Conservation (phyloP, 2,888 invertebrate species). For the Drosophila tripunctata region DNA sequence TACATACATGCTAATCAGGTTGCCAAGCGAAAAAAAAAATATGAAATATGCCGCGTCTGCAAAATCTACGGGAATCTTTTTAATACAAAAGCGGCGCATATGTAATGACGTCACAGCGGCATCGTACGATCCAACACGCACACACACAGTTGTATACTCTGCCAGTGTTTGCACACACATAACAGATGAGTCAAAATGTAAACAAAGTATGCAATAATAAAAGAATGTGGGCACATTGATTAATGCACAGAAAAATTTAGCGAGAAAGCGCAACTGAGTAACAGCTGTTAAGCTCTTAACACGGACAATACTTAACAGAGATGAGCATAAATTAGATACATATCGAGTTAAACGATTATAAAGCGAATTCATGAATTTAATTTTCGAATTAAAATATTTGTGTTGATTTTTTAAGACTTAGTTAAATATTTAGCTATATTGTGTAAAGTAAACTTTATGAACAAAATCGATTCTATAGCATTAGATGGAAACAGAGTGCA, state of each 20-base stretch:
- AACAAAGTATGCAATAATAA: constrained; percentile 27
- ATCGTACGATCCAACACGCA: constrained; percentile 43
- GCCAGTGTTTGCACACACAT: constrained; percentile 16
- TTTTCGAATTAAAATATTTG: too few species aligned
- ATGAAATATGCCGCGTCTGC: constrained; percentile 8
- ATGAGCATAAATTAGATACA: too few species aligned
- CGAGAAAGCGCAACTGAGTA: constrained; percentile 21
- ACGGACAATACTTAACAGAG: too few species aligned
- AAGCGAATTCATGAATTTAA: too few species aligned
- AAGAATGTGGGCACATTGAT: constrained; percentile 9
- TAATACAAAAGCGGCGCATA: not conserved
- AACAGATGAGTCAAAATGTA: constrained; percentile 30
- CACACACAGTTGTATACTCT: not conserved
- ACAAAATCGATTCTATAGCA: too few species aligned
- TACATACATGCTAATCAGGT: constrained; percentile 32
- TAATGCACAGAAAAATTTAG: not conserved
- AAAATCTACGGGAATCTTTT: constrained; percentile 17
- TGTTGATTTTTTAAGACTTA: too few species aligned
- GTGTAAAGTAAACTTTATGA: too few species aligned
- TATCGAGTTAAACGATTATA: too few species aligned
- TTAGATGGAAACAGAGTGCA: too few species aligned
- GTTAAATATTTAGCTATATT: too few species aligned
- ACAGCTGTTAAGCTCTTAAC: not conserved
- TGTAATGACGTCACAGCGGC: constrained; percentile 44
- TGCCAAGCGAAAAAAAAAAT: constrained; percentile 12